Evolutionary conservation across 2,113 vertebrate species (phyloP).

Genomic region (Asarcornis scutulata): DNA sequence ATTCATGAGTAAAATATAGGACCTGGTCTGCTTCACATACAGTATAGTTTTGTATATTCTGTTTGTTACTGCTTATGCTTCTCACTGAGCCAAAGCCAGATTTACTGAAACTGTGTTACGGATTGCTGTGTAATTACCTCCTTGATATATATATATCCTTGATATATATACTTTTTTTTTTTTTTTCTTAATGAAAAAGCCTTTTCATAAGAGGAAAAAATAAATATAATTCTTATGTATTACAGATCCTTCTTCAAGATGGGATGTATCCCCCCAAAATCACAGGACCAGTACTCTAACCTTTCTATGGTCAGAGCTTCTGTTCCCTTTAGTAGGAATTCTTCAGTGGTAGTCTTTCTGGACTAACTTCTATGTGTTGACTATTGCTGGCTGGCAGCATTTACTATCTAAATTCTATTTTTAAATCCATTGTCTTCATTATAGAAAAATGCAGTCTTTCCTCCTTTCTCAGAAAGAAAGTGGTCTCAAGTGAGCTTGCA

Average conservation of each 20-base stretch:
- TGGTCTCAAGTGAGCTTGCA: conserved; percentile 35
- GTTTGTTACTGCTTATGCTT: background rate
- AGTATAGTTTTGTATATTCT: background rate
- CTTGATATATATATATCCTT: background rate
- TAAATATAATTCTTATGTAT: background rate
- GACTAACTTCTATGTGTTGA: background rate
- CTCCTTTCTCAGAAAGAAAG: background rate
- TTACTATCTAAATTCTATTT: background rate
- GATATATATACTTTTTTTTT: background rate
- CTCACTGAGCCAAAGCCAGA: background rate
- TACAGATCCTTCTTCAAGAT: background rate
- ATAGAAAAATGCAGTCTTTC: background rate
- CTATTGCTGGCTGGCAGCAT: background rate
- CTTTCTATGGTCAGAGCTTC: background rate
- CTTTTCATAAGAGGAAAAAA: background rate
- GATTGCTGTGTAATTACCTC: background rate
- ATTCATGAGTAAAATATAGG: background rate
- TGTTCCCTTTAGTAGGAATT: background rate
- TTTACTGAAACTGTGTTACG: background rate
- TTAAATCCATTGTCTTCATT: background rate
- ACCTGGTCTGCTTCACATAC: background rate
- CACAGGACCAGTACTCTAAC: background rate
- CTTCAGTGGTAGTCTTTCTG: background rate
- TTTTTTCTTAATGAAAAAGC: background rate
- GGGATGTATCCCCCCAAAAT: background rate